phyloP scores from a whole-genome alignment of 2,888 invertebrate species.

The Electrophaes corylata region DNA sequence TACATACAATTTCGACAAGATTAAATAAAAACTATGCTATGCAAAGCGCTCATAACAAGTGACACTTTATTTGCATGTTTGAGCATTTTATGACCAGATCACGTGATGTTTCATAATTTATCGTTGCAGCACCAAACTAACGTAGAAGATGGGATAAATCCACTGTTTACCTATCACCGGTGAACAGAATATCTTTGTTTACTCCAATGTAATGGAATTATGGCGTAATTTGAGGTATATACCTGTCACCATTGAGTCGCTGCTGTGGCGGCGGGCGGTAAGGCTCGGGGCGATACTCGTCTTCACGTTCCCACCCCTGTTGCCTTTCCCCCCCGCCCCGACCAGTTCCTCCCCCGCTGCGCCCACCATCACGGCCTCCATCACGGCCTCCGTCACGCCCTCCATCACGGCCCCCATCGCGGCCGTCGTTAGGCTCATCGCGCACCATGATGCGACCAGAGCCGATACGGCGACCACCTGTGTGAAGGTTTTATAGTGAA shows the following conservation, averaged over 20 bases:
- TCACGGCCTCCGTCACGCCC: slow-evolving; percentile 43
- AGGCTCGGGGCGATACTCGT: slow-evolving; percentile 39
- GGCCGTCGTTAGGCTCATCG: slow-evolving; percentile 67
- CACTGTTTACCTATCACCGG: no score
- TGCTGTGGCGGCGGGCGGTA: slow-evolving; percentile 49
- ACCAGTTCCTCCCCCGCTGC: slow-evolving; percentile 46
- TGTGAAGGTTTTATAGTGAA: not conserved
- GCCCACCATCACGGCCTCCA: slow-evolving; percentile 44
- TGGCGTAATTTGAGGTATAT: not conserved
- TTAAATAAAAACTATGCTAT: no score
- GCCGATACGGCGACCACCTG: slow-evolving; percentile 87
- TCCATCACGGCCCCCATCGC: slow-evolving; percentile 51
- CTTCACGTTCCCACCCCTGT: slow-evolving; percentile 32
- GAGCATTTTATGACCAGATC: no score
- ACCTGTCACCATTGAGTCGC: slow-evolving; percentile 65
- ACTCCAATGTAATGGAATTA: no score
- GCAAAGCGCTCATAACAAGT: no score
- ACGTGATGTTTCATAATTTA: no score
- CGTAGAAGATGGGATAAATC: no score
- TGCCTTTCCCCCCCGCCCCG: slow-evolving; percentile 52
- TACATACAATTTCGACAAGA: no score
- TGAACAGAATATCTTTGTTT: no score
- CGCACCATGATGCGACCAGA: slow-evolving; percentile 92
- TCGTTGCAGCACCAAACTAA: no score
- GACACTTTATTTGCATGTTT: no score